phyloP scores from a whole-genome alignment of 1,140 invertebrate genomes.

The Cyphomyrmex costatus region DNA sequence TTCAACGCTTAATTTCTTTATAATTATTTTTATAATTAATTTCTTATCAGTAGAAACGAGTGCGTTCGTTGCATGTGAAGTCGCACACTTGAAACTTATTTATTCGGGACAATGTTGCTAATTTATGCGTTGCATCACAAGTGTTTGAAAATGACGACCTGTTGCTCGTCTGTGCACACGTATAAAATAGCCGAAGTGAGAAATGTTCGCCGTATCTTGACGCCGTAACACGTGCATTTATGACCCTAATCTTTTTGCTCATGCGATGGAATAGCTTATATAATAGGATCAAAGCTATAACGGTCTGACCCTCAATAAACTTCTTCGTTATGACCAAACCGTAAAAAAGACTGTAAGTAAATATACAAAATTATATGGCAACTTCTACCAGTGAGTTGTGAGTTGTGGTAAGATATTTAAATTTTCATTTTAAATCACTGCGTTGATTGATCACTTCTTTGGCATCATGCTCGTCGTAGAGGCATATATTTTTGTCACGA shows the following conservation, averaged over 20 bases:
- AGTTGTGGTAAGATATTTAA: not conserved
- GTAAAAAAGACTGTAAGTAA: constrained; percentile 1
- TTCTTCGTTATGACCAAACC: not conserved
- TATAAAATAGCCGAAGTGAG: constrained; percentile 32
- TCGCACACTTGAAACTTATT: not conserved
- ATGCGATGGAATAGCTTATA: not conserved
- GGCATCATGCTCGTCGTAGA: not conserved
- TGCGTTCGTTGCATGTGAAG: not conserved
- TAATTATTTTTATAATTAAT: not conserved
- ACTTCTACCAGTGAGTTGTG: no score
- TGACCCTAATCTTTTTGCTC: constrained; percentile 11
- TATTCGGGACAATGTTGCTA: not conserved
- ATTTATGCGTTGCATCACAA: constrained; percentile 19
- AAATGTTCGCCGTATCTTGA: not conserved
- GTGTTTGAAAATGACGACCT: constrained; percentile 47
- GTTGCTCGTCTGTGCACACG: constrained; percentile 9
- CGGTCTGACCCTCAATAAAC: not conserved
- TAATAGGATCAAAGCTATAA: not conserved
- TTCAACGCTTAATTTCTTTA: not conserved
- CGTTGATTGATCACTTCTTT: constrained; percentile 14
- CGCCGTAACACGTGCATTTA: not conserved
- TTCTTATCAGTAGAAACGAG: not conserved
- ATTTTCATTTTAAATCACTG: not conserved
- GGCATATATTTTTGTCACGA: not conserved
- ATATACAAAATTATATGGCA: not conserved